Percentiles rank a stretch among this genome's conserved stretches.
These are phyloP conservation scores for Vombatus ursinus DNA, from an alignment of 2,113 vertebrate species.

Conservation along the genomic window DNA sequence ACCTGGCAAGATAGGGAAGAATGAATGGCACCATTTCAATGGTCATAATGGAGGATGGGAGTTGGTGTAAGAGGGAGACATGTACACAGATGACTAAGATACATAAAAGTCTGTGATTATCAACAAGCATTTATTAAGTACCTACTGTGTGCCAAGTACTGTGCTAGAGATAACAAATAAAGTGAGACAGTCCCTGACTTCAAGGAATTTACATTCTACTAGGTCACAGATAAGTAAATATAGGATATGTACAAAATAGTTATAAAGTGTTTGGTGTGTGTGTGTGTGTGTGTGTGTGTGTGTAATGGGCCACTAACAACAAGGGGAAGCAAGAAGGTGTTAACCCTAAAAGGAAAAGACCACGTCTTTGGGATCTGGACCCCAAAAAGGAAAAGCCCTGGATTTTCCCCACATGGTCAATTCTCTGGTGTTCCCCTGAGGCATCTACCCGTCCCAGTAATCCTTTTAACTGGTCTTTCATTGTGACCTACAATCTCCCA, in stretches of 20 bases:
- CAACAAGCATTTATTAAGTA: background rate
- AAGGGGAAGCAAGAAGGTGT: background rate
- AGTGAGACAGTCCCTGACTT: background rate
- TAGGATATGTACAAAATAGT: background rate
- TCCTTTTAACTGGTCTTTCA: too few relatives aligned
- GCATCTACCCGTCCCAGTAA: too few relatives aligned
- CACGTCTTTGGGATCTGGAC: too few relatives aligned
- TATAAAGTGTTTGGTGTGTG: background rate
- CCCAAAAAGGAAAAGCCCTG: too few relatives aligned
- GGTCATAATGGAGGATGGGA: background rate
- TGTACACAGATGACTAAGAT: background rate
- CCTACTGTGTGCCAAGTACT: background rate
- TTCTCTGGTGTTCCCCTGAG: too few relatives aligned
- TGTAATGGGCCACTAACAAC: background rate
- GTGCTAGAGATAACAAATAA: background rate
- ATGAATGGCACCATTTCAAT: background rate
- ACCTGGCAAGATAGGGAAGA: background rate
- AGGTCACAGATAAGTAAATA: background rate
- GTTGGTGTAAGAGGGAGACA: background rate
- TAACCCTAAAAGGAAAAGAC: too few relatives aligned
- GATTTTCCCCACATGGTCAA: too few relatives aligned
- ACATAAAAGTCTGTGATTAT: background rate
- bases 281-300: too few relatives aligned
- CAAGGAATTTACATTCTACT: background rate
- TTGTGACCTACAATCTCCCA: too few relatives aligned